Percentiles rank a stretch among this genome's conserved stretches.
These are phyloP conservation scores for Drosophila kikkawai DNA, from an alignment of 1,140 invertebrate species.

Conservation along the genomic window DNA sequence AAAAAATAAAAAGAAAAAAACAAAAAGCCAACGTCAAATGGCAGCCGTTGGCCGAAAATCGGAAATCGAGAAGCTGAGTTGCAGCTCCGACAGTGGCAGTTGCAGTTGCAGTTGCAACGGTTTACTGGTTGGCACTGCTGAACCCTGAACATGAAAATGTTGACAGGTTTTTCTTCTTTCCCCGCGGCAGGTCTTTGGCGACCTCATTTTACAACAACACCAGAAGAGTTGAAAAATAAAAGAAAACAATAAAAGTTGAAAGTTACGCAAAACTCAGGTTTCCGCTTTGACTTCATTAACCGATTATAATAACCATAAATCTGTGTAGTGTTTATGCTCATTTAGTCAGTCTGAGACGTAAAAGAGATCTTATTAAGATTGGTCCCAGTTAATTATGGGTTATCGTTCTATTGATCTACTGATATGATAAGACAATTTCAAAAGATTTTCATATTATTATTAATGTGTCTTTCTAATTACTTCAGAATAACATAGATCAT, in stretches of 20 bases:
- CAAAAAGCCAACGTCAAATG: conserved; percentile 1
- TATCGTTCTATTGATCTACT: neutral
- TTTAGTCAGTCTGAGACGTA: neutral
- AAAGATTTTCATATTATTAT: neutral
- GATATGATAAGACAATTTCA: neutral
- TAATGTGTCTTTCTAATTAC: neutral
- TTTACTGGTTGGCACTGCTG: conserved; percentile 40
- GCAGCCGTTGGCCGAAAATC: conserved; percentile 6
- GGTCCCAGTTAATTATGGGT: neutral
- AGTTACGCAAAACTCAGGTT: conserved; percentile 42
- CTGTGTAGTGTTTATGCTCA: neutral
- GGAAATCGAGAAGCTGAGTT: conserved; percentile 7
- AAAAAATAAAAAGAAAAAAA: neutral
- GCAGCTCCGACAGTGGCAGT: conserved; percentile 16
- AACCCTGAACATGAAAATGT: conserved; percentile 77
- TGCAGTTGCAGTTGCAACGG: conserved; percentile 41
- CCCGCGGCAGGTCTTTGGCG: conserved; percentile 4
- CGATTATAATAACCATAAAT: conserved; percentile 19
- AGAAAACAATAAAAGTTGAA: conserved; percentile 18
- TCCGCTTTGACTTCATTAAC: conserved; percentile 23
- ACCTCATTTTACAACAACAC: conserved; percentile 45
- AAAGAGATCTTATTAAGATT: conserved; percentile 23
- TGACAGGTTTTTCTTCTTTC: conserved; percentile 63
- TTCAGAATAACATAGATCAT: neutral
- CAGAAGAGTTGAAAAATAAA: neutral